Evolutionary conservation across 1,140 invertebrate genomes (phyloP).

Genomic region (Heliconius melpomene): DNA sequence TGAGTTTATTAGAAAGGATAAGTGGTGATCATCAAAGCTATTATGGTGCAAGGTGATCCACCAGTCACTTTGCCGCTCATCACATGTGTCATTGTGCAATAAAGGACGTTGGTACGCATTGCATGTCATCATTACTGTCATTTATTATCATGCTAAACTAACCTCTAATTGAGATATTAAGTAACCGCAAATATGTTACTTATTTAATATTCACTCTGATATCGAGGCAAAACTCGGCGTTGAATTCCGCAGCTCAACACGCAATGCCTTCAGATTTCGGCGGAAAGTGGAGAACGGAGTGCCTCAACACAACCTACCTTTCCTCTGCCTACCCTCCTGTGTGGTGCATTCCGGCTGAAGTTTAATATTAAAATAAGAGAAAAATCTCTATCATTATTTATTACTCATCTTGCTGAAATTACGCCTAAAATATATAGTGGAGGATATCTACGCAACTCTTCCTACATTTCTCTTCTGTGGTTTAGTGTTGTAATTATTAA

Average conservation of each 20-base stretch:
- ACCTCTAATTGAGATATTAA: neutral
- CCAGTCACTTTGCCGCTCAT: slow-evolving; percentile 47
- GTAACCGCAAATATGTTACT: neutral
- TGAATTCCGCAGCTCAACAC: too few species aligned
- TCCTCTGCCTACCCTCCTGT: too few species aligned
- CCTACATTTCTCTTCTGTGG: neutral
- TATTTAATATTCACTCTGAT: neutral
- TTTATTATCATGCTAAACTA: neutral
- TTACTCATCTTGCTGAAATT: neutral
- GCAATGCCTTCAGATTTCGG: too few species aligned
- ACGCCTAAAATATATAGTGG: neutral
- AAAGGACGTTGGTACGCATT: slow-evolving; percentile 36
- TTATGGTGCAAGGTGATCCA: slow-evolving; percentile 61
- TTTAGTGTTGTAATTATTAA: neutral
- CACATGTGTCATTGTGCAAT: slow-evolving; percentile 43
- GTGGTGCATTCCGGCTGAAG: too few species aligned
- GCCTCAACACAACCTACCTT: too few species aligned
- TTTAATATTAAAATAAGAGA: neutral
- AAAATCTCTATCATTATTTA: neutral
- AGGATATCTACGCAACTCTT: neutral
- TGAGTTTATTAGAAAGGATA: slow-evolving; percentile 40
- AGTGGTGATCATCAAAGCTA: slow-evolving; percentile 50
- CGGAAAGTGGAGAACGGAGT: too few species aligned
- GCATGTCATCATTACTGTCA: slow-evolving; percentile 18
- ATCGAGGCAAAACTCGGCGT: too few species aligned